Conservation (phyloP, 1,140 invertebrate genomes). For the Xylocopa sonorina region DNA sequence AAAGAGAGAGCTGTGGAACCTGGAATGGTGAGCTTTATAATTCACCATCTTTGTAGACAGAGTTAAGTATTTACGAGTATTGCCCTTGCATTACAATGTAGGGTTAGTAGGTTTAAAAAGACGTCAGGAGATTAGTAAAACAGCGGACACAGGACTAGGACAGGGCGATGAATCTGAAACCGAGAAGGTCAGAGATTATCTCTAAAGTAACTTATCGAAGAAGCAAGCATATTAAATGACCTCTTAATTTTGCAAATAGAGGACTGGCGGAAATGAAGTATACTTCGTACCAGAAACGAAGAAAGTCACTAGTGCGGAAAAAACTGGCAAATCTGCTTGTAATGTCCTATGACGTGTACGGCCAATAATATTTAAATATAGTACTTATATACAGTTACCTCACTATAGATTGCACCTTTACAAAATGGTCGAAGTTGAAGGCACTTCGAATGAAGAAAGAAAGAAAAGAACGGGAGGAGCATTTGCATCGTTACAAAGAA, state of each 20-base stretch:
- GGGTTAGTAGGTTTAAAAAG: not conserved
- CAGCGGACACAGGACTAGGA: not conserved
- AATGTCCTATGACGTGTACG: not conserved
- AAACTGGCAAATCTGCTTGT: not conserved
- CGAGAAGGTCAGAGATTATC: conserved; percentile 16
- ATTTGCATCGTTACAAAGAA: not conserved
- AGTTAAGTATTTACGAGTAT: too few relatives aligned
- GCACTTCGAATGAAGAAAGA: not conserved
- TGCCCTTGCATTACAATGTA: too few relatives aligned
- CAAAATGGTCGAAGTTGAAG: conserved; percentile 17
- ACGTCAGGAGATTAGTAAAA: not conserved
- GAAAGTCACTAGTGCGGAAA: not conserved
- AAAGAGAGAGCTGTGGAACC: conserved; percentile 10
- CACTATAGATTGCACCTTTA: conserved; percentile 10
- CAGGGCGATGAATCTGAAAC: not conserved
- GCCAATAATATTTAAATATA: not conserved
- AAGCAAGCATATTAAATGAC: too few relatives aligned
- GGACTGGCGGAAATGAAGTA: not conserved
- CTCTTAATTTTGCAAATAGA: not conserved
- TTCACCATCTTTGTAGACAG: too few relatives aligned
- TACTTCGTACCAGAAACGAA: not conserved
- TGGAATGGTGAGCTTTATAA: not conserved
- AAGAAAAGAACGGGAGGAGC: not conserved
- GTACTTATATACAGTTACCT: not conserved
- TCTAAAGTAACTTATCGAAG: too few relatives aligned